A percentile compares a stretch with the other conserved stretches of the same genome.
Conservation (phyloP, 1,140 invertebrate genomes). For the Macrocentrus cingulum region DNA sequence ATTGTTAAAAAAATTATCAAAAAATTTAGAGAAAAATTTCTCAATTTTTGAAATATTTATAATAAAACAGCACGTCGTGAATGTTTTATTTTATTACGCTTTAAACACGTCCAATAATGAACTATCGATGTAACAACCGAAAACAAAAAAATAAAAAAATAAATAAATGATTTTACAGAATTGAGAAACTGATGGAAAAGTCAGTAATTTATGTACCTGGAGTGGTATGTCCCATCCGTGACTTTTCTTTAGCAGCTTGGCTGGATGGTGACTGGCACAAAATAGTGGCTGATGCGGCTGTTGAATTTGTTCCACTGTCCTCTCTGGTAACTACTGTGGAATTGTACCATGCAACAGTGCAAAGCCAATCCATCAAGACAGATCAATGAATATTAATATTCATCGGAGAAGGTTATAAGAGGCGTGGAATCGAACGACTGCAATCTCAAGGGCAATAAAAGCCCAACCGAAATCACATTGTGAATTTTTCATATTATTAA, state of each 20-base stretch:
- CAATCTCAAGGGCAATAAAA: not conserved
- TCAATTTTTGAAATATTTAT: too few relatives aligned
- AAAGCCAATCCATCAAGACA: conserved; percentile 57
- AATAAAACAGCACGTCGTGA: too few relatives aligned
- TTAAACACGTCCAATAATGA: too few relatives aligned
- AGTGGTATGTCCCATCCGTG: conserved; percentile 53
- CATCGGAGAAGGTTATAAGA: conserved; percentile 7
- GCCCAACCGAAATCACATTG: too few relatives aligned
- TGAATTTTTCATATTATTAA: too few relatives aligned
- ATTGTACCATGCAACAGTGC: conserved; percentile 61
- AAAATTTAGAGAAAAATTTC: too few relatives aligned
- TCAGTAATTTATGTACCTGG: conserved; percentile 51
- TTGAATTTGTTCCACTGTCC: conserved; percentile 46
- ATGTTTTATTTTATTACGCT: too few relatives aligned
- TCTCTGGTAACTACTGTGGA: conserved; percentile 58
- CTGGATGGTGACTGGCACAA: conserved; percentile 42
- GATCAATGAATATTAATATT: conserved; percentile 45
- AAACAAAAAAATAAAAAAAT: too few relatives aligned
- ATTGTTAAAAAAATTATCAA: too few relatives aligned
- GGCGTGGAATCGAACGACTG: not conserved
- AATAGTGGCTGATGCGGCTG: conserved; percentile 34
- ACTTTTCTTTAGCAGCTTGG: conserved; percentile 51
- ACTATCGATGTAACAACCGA: too few relatives aligned
- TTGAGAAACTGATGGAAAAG: not conserved
- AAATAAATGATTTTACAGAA: not conserved